Conservation (phyloP, 92 coral and sea anemone genomes). For the Palythoa caribaeorum region DNA sequence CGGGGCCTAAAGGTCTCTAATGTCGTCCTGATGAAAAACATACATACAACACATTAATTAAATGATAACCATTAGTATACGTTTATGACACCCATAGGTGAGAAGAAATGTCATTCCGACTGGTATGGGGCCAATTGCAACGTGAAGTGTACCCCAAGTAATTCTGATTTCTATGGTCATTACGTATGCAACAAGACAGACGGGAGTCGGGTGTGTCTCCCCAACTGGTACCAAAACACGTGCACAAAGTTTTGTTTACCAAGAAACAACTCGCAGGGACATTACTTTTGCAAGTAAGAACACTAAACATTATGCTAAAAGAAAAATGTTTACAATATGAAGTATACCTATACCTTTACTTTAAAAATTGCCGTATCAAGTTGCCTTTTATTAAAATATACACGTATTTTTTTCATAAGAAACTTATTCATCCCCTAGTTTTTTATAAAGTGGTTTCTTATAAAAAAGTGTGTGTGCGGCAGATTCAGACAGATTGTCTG, state of each 20-base stretch:
- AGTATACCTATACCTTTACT: too few relatives aligned
- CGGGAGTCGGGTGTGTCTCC: constrained; percentile 69
- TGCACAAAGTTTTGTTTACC: constrained; percentile 79
- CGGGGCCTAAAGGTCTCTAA: too few relatives aligned
- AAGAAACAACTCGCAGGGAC: constrained; percentile 70
- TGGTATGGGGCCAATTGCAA: constrained; percentile 78
- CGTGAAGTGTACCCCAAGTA: constrained; percentile 45
- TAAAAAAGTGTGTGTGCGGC: too few relatives aligned
- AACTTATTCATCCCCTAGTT: too few relatives aligned
- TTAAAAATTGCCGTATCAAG: too few relatives aligned
- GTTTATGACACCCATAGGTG: constrained; percentile 35
- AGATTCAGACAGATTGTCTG: too few relatives aligned
- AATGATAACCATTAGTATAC: not conserved
- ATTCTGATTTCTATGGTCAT: constrained; percentile 66
- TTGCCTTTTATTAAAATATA: too few relatives aligned
- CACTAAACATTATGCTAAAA: not conserved
- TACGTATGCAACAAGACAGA: constrained; percentile 64
- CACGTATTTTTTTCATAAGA: too few relatives aligned
- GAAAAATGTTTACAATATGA: too few relatives aligned
- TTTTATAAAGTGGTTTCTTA: too few relatives aligned
- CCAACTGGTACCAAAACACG: constrained; percentile 74
- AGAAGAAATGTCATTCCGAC: constrained; percentile 65
- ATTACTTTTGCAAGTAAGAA: constrained; percentile 64
- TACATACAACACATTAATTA: not conserved
- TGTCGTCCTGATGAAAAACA: not conserved